phyloP scores from a whole-genome alignment of 2,797 vertebrate genomes.

The Pyrocephalus nanus region DNA sequence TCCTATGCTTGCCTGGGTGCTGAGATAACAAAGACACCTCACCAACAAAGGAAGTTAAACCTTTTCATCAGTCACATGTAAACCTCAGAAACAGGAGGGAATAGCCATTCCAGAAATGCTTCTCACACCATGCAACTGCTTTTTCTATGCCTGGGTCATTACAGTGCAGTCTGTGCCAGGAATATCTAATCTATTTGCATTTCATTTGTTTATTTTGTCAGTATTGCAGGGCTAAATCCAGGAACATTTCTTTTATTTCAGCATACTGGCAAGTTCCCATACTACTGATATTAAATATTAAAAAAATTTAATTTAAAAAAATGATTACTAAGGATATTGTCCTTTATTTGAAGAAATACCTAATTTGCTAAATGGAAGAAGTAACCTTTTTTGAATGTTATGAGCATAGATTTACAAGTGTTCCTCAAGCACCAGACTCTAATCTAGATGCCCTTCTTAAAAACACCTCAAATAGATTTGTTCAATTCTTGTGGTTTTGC shows the following conservation, averaged over 20 bases:
- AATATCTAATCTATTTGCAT: not conserved
- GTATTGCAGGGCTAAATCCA: not conserved
- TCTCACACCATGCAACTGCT: not conserved
- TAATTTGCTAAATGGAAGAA: not conserved
- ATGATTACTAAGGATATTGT: not conserved
- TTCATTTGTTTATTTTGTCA: not conserved
- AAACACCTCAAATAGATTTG: not conserved
- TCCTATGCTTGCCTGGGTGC: not conserved
- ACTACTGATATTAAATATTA: not conserved
- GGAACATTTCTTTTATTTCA: not conserved
- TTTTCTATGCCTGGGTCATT: not conserved
- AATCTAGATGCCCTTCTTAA: not conserved
- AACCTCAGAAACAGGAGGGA: not conserved
- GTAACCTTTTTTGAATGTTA: not conserved
- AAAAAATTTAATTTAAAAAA: not conserved
- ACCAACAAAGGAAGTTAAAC: not conserved
- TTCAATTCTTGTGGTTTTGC: not conserved
- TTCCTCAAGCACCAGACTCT: not conserved
- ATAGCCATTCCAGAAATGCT: not conserved
- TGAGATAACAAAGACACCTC: not conserved
- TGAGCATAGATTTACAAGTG: not conserved
- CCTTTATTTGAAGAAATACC: not conserved
- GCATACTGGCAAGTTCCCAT: not conserved
- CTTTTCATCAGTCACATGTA: not conserved
- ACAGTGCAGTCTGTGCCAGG: not conserved